Percentiles rank a stretch among this genome's conserved stretches.
These are phyloP conservation scores for Bombus vancouverensis DNA, from an alignment of 1,140 invertebrate species.

Conservation along the genomic window DNA sequence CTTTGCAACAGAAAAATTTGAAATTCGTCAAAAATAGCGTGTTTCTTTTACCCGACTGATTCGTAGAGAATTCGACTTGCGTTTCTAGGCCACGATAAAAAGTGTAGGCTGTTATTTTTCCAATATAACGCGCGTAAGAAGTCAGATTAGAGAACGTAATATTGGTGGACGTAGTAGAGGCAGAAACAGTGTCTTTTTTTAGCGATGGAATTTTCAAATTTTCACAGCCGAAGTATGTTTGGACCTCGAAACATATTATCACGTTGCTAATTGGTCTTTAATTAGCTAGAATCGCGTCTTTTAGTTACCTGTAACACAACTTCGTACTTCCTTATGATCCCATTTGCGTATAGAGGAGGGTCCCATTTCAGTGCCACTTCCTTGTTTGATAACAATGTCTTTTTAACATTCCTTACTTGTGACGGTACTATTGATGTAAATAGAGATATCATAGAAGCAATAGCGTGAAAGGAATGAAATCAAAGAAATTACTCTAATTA, in stretches of 20 bases:
- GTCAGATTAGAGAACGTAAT: slow-evolving; percentile 33
- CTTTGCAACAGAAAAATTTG: not conserved
- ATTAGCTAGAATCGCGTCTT: not conserved
- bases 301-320: slow-evolving; percentile 49
- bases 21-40: not conserved
- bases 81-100: not conserved
- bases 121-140: slow-evolving; percentile 47
- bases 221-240: slow-evolving; percentile 17
- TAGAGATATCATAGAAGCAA: not conserved
- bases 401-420: slow-evolving; percentile 8
- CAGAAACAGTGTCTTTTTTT: not conserved
- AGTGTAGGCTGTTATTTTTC: slow-evolving; percentile 43
- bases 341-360: slow-evolving; percentile 28
- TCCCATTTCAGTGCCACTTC: slow-evolving; percentile 40
- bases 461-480: not conserved
- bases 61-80: slow-evolving; percentile 20
- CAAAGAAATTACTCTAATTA: slow-evolving; percentile 17
- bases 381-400: not conserved
- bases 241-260: not conserved
- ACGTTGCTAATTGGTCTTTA: not conserved
- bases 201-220: not conserved
- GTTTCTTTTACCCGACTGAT: slow-evolving; percentile 29
- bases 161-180: not conserved
- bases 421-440: slow-evolving; percentile 48
- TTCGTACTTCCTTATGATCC: slow-evolving; percentile 47